These are phyloP conservation scores for Diglossa brunneiventris DNA, from an alignment of 2,113 vertebrate species.

Conservation along the genomic window DNA sequence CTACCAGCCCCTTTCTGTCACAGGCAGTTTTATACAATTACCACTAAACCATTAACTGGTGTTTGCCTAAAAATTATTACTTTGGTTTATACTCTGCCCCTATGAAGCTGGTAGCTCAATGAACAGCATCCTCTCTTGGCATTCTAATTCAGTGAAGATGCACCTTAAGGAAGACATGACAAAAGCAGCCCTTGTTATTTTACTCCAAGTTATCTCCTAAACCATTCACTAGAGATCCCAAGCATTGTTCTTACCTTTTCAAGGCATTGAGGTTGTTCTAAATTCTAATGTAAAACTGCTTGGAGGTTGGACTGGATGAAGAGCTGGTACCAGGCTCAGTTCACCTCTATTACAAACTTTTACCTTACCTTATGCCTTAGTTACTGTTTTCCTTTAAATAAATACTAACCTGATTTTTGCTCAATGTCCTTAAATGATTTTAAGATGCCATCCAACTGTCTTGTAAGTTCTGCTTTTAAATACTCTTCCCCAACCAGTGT, in stretches of 20 bases:
- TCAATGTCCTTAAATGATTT: conserved; percentile 90
- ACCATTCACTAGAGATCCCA: not conserved
- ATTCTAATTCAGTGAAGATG: not conserved
- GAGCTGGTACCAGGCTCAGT: not conserved
- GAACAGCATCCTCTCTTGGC: not conserved
- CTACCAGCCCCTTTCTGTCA: not conserved
- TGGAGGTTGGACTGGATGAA: not conserved
- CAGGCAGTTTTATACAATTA: not conserved
- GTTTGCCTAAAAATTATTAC: not conserved
- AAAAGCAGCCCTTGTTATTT: not conserved
- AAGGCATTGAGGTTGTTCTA: not conserved
- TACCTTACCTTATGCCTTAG: not conserved
- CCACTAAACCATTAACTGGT: not conserved
- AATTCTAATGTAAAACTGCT: not conserved
- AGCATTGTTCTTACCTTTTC: not conserved
- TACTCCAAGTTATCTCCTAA: not conserved
- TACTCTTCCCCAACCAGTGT: conserved; percentile 90
- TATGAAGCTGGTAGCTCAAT: not conserved
- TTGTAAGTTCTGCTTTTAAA: conserved; percentile 87
- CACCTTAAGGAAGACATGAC: not conserved
- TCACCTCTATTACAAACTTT: not conserved
- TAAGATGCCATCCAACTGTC: conserved; percentile 87
- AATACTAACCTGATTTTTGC: conserved; percentile 89
- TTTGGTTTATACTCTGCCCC: not conserved
- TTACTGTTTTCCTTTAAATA: not conserved